Conservation (phyloP, 2,797 vertebrate species). For the Rallus crepitans region DNA sequence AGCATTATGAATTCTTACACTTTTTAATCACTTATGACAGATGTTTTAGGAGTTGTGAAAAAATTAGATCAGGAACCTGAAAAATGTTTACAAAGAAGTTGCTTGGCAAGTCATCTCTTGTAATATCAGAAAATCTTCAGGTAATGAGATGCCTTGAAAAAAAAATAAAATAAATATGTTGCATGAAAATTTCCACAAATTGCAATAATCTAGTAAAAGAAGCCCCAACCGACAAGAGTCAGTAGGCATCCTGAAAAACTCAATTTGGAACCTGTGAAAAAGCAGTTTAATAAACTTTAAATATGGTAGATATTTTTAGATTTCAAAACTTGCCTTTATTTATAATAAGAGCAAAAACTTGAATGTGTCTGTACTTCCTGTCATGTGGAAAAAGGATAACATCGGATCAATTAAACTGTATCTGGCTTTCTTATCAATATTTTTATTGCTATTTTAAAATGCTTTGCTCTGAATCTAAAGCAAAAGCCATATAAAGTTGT, state of each 20-base stretch:
- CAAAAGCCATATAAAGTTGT: background rate
- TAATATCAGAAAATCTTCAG: background rate
- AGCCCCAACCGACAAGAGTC: rapidly evolving
- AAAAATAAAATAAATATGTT: background rate
- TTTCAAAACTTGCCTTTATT: background rate
- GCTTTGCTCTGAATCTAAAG: background rate
- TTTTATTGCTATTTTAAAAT: background rate
- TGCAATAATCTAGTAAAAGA: background rate
- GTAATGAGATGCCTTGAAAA: background rate
- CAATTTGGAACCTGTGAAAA: background rate
- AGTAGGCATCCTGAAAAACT: background rate
- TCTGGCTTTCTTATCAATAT: background rate
- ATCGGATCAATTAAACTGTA: background rate
- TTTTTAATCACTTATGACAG: background rate
- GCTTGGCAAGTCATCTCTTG: background rate
- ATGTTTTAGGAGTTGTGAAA: constrained; percentile 1
- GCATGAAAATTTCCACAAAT: background rate
- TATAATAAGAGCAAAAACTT: background rate
- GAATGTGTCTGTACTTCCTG: background rate
- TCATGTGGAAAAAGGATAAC: background rate
- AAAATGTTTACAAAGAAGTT: constrained; percentile 2
- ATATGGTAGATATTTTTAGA: background rate
- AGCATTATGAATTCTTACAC: background rate
- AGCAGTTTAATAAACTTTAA: background rate
- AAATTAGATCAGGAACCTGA: background rate